Evolutionary conservation across 2,888 invertebrate species (phyloP), one percentile per base, ranked within the genome.

Genomic region (Habrosyne pyritoides): DNA sequence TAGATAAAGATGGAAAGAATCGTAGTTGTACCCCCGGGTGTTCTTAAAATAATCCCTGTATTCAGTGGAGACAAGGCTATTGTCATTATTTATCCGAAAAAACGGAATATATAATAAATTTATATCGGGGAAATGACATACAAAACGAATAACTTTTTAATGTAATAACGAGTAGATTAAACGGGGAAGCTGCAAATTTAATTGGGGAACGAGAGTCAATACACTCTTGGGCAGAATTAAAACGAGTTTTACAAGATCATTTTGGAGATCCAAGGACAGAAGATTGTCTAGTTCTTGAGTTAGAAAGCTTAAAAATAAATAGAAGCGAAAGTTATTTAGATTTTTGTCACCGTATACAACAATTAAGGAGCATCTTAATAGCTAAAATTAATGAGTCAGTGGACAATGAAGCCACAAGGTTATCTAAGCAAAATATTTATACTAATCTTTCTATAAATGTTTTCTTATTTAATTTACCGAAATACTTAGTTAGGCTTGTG

Each of bases 151-250:
- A 28, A 8, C 28, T 28, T 28, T 28, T 28, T 28, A 28, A 50
- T n/a, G 21, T 21, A 7, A 47, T 49, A 21, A 49, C 50, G 5
- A 30, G 50, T 50, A 50, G 50, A 18, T 50, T 50, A 30, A 30
- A 18, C 10, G 50, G 30, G 14, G 50, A 50, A n/a, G 50, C 50
- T 30, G 50, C 50, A 10, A 50, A 50, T 30, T 30, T 50, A 50
- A 30, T 50, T 10, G 50, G 50, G 28, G 28, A 28, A 28, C 28
- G 28, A 7, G 28, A 28, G 1, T 28, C 28, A 6, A 28, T 28
- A 28, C 28, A 28, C 6, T 28, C 28, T 28, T 28, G 28, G 28
- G 8, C 28, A 7, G 28, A 28, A 28, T 28, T 28, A 28, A 28
- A 28, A 28, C 28, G 10, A 10, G 28, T 28, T 28, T 28, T 28